Evolutionary conservation across 2,888 invertebrate genomes (phyloP).

Genomic region (Cryptocephalus primarius): DNA sequence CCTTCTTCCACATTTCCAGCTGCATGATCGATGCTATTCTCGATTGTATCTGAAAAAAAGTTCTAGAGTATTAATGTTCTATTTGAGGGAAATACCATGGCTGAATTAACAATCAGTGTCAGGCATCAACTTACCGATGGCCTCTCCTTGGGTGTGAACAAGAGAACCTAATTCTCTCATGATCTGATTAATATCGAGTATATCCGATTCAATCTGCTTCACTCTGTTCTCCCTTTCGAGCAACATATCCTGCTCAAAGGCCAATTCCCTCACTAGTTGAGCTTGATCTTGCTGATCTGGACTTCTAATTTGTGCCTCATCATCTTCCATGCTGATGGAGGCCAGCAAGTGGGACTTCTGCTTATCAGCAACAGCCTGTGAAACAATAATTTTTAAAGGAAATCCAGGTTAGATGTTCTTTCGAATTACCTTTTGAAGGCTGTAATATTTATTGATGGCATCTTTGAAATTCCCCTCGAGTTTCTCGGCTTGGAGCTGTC

Average conservation of each 20-base stretch:
- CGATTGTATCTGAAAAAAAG: constrained; percentile 61
- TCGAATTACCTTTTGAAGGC: constrained; percentile 60
- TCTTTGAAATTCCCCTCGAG: constrained; percentile 74
- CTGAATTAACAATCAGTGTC: too few species aligned
- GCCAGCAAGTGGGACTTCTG: constrained; percentile 51
- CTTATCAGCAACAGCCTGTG: constrained; percentile 53
- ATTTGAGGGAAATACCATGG: too few species aligned
- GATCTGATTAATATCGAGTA: constrained; percentile 73
- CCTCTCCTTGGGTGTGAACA: constrained; percentile 60
- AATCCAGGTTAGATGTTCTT: not conserved
- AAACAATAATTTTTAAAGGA: not conserved
- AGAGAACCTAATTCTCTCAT: constrained; percentile 64
- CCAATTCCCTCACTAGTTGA: constrained; percentile 45
- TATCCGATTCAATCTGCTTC: constrained; percentile 67
- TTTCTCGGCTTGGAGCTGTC: constrained; percentile 74
- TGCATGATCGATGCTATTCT: constrained; percentile 67
- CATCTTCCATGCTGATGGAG: constrained; percentile 29
- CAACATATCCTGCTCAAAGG: constrained; percentile 71
- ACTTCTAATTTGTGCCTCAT: constrained; percentile 25
- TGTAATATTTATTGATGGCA: constrained; percentile 56
- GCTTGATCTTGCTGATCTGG: constrained; percentile 35
- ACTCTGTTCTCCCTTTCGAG: constrained; percentile 72
- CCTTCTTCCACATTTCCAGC: constrained; percentile 70
- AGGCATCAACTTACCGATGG: constrained; percentile 46
- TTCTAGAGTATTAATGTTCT: too few species aligned